A percentile compares a stretch with the other conserved stretches of the same genome.
These are phyloP conservation scores for Phrynocephalus guinanensis DNA, from an alignment of 2,797 vertebrate genomes.

Conservation along the genomic window DNA sequence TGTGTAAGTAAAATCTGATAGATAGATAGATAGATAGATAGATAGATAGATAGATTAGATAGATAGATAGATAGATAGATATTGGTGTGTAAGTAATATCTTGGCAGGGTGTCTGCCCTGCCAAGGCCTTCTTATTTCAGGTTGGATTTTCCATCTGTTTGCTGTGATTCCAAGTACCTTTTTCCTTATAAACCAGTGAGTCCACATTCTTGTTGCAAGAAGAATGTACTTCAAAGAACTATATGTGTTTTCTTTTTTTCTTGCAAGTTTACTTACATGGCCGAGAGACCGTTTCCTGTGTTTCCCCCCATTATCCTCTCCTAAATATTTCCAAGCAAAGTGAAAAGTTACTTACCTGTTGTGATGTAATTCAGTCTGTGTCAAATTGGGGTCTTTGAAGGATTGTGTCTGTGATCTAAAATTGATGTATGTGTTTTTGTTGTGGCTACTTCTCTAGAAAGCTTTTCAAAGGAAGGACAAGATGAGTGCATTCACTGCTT, in stretches of 20 bases:
- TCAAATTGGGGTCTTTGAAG: slow-evolving; percentile 60
- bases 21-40: too few relatives aligned
- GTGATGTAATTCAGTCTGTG: slow-evolving; percentile 43
- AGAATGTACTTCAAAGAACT: background rate
- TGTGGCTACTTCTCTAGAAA: slow-evolving; percentile 61
- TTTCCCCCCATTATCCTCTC: slow-evolving; percentile 56
- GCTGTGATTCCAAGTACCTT: too few relatives aligned
- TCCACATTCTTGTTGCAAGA: background rate
- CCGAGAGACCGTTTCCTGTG: slow-evolving; percentile 27
- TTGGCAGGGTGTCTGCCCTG: background rate
- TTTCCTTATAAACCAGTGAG: too few relatives aligned
- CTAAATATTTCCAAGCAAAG: slow-evolving; percentile 50
- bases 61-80: too few relatives aligned
- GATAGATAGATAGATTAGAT: too few relatives aligned
- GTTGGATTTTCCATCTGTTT: background rate
- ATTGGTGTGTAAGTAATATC: background rate
- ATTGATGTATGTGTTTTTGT: slow-evolving; percentile 59
- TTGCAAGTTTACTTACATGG: slow-evolving; percentile 45
- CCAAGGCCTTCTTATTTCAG: background rate
- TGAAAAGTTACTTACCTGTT: slow-evolving; percentile 58
- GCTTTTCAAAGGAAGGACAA: slow-evolving; percentile 66
- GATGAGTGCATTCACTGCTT: slow-evolving; percentile 29
- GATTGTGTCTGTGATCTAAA: slow-evolving; percentile 57
- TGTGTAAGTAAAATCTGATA: background rate
- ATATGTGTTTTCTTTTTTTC: slow-evolving; percentile 11